Percentiles rank a stretch among this genome's conserved stretches.
Conservation (phyloP, 2,797 vertebrate species). For the Microctenopoma steveboyesi region DNA sequence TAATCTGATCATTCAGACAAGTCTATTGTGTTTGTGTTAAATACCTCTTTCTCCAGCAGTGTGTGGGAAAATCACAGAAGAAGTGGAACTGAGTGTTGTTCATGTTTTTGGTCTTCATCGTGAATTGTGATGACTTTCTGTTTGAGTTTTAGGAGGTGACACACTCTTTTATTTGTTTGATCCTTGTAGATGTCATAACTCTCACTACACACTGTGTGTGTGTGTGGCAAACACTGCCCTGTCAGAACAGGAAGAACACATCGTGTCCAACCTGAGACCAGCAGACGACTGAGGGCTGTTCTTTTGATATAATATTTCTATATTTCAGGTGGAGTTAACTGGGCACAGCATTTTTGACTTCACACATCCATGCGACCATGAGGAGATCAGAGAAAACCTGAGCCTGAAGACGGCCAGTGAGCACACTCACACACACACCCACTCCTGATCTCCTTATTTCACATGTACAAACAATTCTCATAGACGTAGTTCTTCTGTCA, state of each 20-base stretch:
- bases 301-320: background rate
- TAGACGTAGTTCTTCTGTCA: no score
- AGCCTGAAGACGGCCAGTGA: constrained; percentile 87
- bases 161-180: background rate
- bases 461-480: no score
- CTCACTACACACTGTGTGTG: background rate
- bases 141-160: constrained; percentile 13
- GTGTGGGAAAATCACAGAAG: background rate
- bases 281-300: no score
- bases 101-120: background rate
- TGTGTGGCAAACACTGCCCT: constrained; percentile 6
- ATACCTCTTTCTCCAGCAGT: constrained; percentile 17
- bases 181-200: background rate
- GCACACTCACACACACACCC: background rate
- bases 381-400: constrained; percentile 97
- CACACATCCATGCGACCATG: constrained; percentile 98
- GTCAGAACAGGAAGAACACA: background rate
- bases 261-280: background rate
- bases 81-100: background rate
- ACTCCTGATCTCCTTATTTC: no score
- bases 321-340: constrained; percentile 92
- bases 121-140: background rate
- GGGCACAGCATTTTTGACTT: constrained; percentile 99
- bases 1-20: background rate
- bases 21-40: constrained; percentile 32